Evolutionary conservation across 2,888 invertebrate genomes (phyloP), one percentile per base, ranked within the genome.

Genomic region (Cantharis rustica): DNA sequence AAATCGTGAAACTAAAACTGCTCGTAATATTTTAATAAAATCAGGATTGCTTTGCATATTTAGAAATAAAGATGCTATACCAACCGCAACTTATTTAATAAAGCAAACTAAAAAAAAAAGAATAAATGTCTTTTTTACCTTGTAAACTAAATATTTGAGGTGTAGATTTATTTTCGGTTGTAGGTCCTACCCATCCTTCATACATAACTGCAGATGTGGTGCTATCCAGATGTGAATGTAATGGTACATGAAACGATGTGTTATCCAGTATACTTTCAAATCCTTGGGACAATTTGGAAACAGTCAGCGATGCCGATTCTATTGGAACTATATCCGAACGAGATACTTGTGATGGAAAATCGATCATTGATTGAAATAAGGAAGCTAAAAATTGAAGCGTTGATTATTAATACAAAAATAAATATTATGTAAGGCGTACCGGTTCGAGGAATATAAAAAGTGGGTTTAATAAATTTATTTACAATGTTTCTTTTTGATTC

Each of bases 131-230:
- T 63, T 7, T 16, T 23, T 66, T 89, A 93, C 93, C 93, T 90
- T 93, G 92, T 62, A 93, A 86, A 79, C 91, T 91, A 81, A 93
- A 91, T 68, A 93, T 86, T 79, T 91, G 91, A 75, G 84, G 84
- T 80, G 86, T 79, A 77, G 80, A 81, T 78, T 87, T 87, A 61
- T 81, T 80, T 70, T 87, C 86, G 1, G 84, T 78, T 9, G 83
- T 78, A 0, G 82, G 62, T 31, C 83, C 84, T 73, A 88, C 82
- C 88, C 88, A 88, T 79, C 85, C 86, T 16, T 85, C 81, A 77
- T 88, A 88, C 15, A 88, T 79, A 68, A 88, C 80, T 3, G 88
- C 84, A 2, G 85, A 83, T 11, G 87, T 80, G 69, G 82, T 83
- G 10, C 83, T 82, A 15, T 83, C 81, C 61, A 84, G 84, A 71